phyloP scores from a whole-genome alignment of 2,113 vertebrate genomes.

The Labeo catla region DNA sequence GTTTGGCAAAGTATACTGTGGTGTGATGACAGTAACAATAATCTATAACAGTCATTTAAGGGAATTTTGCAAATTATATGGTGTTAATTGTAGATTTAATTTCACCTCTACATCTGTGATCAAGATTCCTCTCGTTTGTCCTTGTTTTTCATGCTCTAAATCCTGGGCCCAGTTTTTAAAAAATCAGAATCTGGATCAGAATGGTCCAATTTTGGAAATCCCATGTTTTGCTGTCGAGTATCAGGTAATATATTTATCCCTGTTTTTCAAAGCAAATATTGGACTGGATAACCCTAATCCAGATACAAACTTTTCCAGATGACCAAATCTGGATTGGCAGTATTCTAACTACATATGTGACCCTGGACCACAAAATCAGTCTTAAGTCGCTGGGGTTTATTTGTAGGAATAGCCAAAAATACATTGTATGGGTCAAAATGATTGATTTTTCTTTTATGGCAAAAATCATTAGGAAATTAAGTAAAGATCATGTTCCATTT shows the following conservation, averaged over 20 bases:
- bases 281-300: not conserved
- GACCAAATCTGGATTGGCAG: not conserved
- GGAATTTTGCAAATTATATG: not conserved
- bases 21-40: not conserved
- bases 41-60: not conserved
- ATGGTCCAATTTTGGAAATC: not conserved
- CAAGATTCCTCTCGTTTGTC: not conserved
- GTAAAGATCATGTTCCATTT: too few relatives aligned
- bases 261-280: not conserved
- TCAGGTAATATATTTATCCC: not conserved
- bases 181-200: not conserved
- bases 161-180: not conserved
- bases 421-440: too few relatives aligned
- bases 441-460: too few relatives aligned
- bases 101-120: not conserved
- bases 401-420: too few relatives aligned
- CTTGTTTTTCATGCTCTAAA: not conserved
- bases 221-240: not conserved
- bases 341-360: not conserved
- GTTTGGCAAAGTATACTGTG: not conserved
- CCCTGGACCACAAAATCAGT: too few relatives aligned
- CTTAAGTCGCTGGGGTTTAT: too few relatives aligned
- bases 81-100: not conserved
- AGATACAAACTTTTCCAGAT: not conserved
- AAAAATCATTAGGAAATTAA: too few relatives aligned